phyloP scores from a whole-genome alignment of 2,888 invertebrate genomes.

The Crocallis elinguaria region DNA sequence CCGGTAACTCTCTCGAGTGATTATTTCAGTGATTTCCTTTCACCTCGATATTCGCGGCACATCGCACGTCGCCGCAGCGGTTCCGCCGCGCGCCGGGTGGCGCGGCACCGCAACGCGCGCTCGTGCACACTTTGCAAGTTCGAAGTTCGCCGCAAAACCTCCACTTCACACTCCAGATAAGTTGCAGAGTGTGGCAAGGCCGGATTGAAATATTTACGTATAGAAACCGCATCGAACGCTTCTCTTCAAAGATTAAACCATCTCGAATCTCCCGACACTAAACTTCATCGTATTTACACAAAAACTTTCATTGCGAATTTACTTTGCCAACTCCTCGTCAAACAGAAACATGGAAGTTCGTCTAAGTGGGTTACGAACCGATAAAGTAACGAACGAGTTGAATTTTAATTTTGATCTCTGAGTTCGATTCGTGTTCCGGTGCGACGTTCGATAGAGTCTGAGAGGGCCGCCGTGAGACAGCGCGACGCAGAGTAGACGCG shows the following conservation, averaged over 20 bases:
- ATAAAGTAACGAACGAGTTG: constrained; percentile 61
- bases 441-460: neutral
- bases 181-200: constrained; percentile 11
- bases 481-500: too few species aligned
- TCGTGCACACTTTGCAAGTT: neutral
- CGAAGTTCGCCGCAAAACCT: constrained; percentile 6
- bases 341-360: constrained; percentile 65
- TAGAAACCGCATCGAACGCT: constrained; percentile 38
- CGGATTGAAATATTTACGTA: constrained; percentile 43
- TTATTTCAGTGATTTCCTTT: too few species aligned
- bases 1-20: too few species aligned
- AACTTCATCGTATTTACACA: constrained; percentile 62
- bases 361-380: constrained; percentile 63
- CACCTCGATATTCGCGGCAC: neutral
- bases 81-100: neutral
- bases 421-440: constrained; percentile 27
- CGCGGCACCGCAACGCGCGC: neutral
- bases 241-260: constrained; percentile 48
- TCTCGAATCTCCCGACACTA: constrained; percentile 49
- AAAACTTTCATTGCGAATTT: constrained; percentile 57
- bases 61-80: neutral
- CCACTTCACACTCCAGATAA: constrained; percentile 15
- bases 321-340: constrained; percentile 62
- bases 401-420: constrained; percentile 60
- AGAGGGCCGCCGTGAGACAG: too few species aligned